Evolutionary conservation across 1,140 invertebrate genomes (phyloP).

Genomic region (Drosophila nasuta): DNA sequence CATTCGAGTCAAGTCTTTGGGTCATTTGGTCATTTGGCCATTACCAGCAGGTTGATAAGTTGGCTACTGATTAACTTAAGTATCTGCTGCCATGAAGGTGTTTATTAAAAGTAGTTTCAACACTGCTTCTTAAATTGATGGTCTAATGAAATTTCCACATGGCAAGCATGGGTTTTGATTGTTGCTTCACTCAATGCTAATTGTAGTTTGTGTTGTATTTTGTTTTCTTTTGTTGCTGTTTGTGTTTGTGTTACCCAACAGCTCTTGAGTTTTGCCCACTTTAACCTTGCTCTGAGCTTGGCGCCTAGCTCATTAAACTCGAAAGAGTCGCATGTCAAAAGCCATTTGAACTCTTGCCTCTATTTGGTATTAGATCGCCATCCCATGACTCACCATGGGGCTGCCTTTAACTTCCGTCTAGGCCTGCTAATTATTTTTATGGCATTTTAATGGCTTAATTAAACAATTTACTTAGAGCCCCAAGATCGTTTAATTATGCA

Average conservation of each 20-base stretch:
- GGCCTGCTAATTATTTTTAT: constrained; percentile 77
- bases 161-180: background rate
- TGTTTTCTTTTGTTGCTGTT: background rate
- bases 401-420: constrained; percentile 37
- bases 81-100: background rate
- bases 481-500: constrained; percentile 77
- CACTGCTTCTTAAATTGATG: background rate
- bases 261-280: constrained; percentile 14
- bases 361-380: background rate
- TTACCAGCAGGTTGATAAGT: constrained; percentile 1
- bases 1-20: background rate
- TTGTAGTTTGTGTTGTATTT: background rate
- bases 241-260: constrained; percentile 13
- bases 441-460: constrained; percentile 80
- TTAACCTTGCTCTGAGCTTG: constrained; percentile 17
- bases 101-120: constrained; percentile 9
- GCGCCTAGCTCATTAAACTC: constrained; percentile 40
- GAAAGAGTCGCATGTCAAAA: constrained; percentile 71
- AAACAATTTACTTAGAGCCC: constrained; percentile 72
- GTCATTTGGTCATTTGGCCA: background rate
- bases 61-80: constrained; percentile 9
- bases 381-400: constrained; percentile 16
- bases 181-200: constrained; percentile 1
- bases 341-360: constrained; percentile 54
- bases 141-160: constrained; percentile 1